Evolutionary conservation across 2,888 invertebrate species (phyloP), one percentile per base, ranked within the genome.

Genomic region (Nemotelus nigrinus): DNA sequence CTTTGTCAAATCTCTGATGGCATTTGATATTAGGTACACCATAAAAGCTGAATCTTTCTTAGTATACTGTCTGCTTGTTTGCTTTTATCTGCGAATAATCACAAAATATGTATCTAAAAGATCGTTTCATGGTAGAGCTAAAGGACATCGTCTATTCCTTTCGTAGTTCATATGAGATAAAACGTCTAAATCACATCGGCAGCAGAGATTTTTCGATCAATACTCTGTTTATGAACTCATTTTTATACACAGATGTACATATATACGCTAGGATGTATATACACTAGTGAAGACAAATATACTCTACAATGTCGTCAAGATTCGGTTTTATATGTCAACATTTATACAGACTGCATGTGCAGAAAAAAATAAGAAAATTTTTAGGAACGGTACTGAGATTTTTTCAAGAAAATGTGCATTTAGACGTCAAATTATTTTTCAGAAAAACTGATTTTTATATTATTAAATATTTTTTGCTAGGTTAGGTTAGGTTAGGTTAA

Each of bases 71-170:
- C 47, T 67, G 2, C 48, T 25, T 48, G 48, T 50, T 67, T 39
- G 67, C 25, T 67, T 44, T 67, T 67, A 67, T 67, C 67, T 48
- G 3, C 25, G 8, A 67, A 67, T 67, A 67, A 67, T 67, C 67
- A 41, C 7, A 50, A 67, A 67, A 67, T 67, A 44, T 67, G 67
- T 67, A 67, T 67, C 50, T 45, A 25, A 67, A 67, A 67, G 67
- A 48, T 6, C 10, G 25, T 48, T 67, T 25, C 39, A 6, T 47
- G 47, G n/a, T n/a, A 45, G 50, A 48, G 67, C 67, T 48, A 67
- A 47, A n/a, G 50, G 25, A 67, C 50, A 67, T 48, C 25, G 7
- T 60, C 47, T 48, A 43, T 47, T 65, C 41, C 44, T 63, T 63
- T 25, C 41, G 41, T 10, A 25, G 63, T 5, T 6, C 39, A 41